Evolutionary conservation across 2,888 invertebrate genomes (phyloP), one percentile per base, ranked within the genome.

Genomic region (Lepidochitona cinerea): DNA sequence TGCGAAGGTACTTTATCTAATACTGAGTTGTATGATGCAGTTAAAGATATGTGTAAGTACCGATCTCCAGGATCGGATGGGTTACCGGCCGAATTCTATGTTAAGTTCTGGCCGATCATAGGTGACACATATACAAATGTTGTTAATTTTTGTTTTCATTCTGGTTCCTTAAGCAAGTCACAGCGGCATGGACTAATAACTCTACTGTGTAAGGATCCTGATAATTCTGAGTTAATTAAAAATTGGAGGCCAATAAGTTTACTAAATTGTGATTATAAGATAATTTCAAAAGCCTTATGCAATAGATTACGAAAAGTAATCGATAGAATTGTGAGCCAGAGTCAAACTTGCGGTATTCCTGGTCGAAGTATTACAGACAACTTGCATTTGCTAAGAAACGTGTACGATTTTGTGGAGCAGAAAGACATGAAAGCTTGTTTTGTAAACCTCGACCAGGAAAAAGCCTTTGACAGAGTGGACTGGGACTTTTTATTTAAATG

Each of bases 381-480:
- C 70, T 64, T 71, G 12, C 78, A 80, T 76, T 59, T 80, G 32
- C 54, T 79, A 2, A 53, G 79, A 23, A 75, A 79, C 72, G 68
- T 79, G 26, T 29, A 75, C 32, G 76, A 79, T 68, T 80, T 76
- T 81, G 67, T 72, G 14, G 71, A 80, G n/a, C 75, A 77, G 53
- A 76, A 80, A 65, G 35, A 81, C 12, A 35, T 77, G 23, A 14
- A 64, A 37, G 73, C 77, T 37, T 70, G 69, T 52, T 79, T 81
- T 67, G 76, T 81, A 33, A 64, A 52, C 71, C 41, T 81, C 41
- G 82, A 83, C 54, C 83, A 82, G 70, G 79, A 77, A 65, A 83
- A 82, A 54, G 81, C 81, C 1, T 82, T 82, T 59, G 81, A 82
- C 67, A 69, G 81, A 52, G 81, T 81, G 18, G 73, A 74, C 32